Conservation (phyloP, 2,888 invertebrate genomes). For the Sesia bembeciformis region DNA sequence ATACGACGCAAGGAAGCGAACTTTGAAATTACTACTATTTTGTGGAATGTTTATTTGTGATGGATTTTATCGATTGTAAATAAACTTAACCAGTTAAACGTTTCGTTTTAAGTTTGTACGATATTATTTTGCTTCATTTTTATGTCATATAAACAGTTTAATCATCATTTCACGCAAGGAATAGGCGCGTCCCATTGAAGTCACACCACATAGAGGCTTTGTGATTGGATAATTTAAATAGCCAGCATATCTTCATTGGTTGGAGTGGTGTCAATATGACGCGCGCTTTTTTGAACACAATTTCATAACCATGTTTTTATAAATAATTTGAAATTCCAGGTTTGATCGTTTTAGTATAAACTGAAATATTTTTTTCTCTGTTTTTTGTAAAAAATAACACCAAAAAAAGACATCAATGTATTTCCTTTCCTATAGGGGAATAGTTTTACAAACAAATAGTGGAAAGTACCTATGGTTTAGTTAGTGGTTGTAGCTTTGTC, state of each 20-base stretch:
- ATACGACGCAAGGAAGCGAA: conserved; percentile 63
- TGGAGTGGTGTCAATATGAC: conserved; percentile 10
- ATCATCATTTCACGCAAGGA: conserved; percentile 16
- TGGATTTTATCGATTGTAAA: conserved; percentile 22
- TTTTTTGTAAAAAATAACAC: too few species aligned
- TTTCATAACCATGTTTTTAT: not conserved
- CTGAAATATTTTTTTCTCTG: too few species aligned
- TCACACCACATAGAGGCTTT: conserved; percentile 61
- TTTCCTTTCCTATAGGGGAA: too few species aligned
- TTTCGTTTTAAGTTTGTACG: not conserved
- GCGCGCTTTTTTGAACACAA: conserved; percentile 31
- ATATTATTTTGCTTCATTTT: not conserved
- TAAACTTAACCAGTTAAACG: conserved; percentile 6
- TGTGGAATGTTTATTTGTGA: conserved; percentile 23
- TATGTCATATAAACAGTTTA: conserved; percentile 24
- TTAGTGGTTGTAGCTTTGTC: too few species aligned
- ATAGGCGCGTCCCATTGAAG: conserved; percentile 53
- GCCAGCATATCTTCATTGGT: conserved; percentile 36
- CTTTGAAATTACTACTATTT: conserved; percentile 43
- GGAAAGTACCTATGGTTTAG: too few species aligned
- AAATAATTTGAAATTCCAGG: too few species aligned
- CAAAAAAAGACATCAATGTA: too few species aligned
- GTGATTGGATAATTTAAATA: conserved; percentile 42
- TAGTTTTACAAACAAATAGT: too few species aligned
- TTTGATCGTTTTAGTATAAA: too few species aligned